Evolutionary conservation across 2,888 invertebrate species (phyloP), one percentile per base, ranked within the genome.

Genomic region (Aporophyla lueneburgensis): DNA sequence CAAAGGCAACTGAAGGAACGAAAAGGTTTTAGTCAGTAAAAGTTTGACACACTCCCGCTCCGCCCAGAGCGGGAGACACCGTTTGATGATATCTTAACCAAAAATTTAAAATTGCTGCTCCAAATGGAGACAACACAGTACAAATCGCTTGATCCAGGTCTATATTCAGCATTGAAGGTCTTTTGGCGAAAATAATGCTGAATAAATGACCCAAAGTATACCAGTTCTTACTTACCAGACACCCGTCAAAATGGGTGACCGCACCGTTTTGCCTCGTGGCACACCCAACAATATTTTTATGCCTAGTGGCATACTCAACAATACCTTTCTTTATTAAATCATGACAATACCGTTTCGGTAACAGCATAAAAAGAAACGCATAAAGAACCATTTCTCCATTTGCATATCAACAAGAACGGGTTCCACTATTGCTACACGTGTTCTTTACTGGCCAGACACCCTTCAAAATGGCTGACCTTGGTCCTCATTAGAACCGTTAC

Each of bases 391-490:
- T 85, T 81, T 81, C 81, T 75, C 58, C 62, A 59, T 66, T 61
- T 46, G 40, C 71, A 71, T 81, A 65, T 66, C 27, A 70, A 81
- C 56, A 53, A 27, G 10, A 85, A 81, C 85, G 4, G 58, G 82
- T 85, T 81, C 49, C 46, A 53, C n/a, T 19, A 63, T 68, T 78
- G 56, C 56, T 1, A 49, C 78, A 81, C 61, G 43, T 75, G 82
- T 67, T 78, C 79, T 58, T 59, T 67, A 80, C 54, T 74, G 33
- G 63, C 58, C 76, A 75, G 76, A 81, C 79, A 79, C 79, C 79
- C 74, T 75, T 75, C 74, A 76, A 76, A 54, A 54, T 40, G n/a
- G 49, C 27, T 74, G 54, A 83, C 76, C 82, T 87, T 86, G 85
- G 51, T 76, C 62, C 67, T 24, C 58, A 76, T 87, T 51, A 61